A percentile compares a stretch with the other conserved stretches of the same genome.
phyloP scores from a whole-genome alignment of 2,113 vertebrate species.

The Mugil cephalus region DNA sequence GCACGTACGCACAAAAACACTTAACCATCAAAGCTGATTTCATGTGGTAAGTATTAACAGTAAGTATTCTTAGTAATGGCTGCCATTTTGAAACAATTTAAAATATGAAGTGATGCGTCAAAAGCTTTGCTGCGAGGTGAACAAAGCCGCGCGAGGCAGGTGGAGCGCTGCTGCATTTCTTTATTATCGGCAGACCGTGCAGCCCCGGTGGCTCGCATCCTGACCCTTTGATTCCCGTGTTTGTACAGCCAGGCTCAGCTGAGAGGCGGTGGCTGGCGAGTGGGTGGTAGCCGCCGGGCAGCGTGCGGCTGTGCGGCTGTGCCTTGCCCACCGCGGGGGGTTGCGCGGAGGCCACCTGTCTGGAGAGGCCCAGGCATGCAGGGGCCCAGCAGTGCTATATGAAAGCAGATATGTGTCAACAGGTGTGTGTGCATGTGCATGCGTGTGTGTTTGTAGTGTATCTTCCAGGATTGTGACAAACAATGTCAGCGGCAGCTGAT shows the following conservation, averaged over 20 bases:
- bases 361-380: conserved; percentile 48
- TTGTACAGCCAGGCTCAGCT: conserved; percentile 9
- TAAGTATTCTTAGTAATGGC: too few species aligned
- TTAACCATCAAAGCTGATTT: too few species aligned
- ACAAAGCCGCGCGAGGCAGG: too few species aligned
- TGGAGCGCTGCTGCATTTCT: too few species aligned
- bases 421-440: conserved; percentile 71
- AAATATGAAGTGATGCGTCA: too few species aligned
- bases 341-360: conserved; percentile 79
- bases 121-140: too few species aligned
- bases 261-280: conserved; percentile 13
- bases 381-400: conserved; percentile 70
- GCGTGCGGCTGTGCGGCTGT: conserved; percentile 34
- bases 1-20: too few species aligned
- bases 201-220: too few species aligned
- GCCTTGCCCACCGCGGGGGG: conserved; percentile 42
- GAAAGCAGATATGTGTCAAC: conserved; percentile 84
- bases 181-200: too few species aligned
- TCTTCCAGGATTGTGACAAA: conserved; percentile 66
- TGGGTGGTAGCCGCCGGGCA: conserved; percentile 37
- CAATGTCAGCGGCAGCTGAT: conserved; percentile 77
- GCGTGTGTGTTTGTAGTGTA: conserved; percentile 55
- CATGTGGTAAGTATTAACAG: too few species aligned
- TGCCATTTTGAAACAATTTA: too few species aligned
- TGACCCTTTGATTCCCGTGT: too few species aligned